Conservation (phyloP, 2,888 invertebrate genomes). For the Oscheius myriophilus region DNA sequence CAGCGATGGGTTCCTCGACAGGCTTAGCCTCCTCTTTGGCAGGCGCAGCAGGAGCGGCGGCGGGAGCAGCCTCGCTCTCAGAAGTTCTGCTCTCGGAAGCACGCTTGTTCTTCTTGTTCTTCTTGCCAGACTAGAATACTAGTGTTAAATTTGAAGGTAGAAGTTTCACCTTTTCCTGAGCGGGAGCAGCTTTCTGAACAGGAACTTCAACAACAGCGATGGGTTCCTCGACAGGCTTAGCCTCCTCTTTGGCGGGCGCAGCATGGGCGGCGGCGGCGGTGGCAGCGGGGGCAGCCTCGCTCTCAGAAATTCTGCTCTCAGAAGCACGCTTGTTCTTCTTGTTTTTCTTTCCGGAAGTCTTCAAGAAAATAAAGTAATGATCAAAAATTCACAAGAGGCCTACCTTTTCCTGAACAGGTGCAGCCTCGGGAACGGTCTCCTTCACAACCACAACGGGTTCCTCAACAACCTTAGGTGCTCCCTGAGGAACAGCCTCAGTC, state of each 20-base stretch:
- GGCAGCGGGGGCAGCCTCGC: constrained; percentile 6
- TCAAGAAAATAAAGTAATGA: too few relatives aligned
- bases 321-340: too few relatives aligned
- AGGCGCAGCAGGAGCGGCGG: too few relatives aligned
- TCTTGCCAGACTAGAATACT: neutral
- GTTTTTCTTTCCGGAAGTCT: too few relatives aligned
- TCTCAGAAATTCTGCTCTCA: neutral
- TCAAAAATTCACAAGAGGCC: neutral
- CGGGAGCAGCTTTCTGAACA: constrained; percentile 8
- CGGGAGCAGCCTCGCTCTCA: constrained; percentile 9
- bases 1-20: constrained; percentile 18
- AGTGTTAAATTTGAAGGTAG: neutral
- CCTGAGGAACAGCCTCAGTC: neutral
- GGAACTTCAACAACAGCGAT: neutral
- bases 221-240: constrained; percentile 15
- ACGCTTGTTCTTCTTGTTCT: too few relatives aligned
- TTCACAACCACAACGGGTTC: neutral
- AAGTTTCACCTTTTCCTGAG: constrained; percentile 2
- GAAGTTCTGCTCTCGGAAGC: neutral
- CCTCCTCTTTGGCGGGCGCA: neutral
- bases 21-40: neutral
- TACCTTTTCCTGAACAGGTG: neutral
- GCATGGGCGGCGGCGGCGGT: too few relatives aligned
- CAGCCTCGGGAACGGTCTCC: constrained; percentile 1
- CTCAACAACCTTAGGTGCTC: neutral